These are phyloP conservation scores for Chiloscyllium punctatum DNA, from an alignment of 2,797 vertebrate genomes.

Conservation along the genomic window DNA sequence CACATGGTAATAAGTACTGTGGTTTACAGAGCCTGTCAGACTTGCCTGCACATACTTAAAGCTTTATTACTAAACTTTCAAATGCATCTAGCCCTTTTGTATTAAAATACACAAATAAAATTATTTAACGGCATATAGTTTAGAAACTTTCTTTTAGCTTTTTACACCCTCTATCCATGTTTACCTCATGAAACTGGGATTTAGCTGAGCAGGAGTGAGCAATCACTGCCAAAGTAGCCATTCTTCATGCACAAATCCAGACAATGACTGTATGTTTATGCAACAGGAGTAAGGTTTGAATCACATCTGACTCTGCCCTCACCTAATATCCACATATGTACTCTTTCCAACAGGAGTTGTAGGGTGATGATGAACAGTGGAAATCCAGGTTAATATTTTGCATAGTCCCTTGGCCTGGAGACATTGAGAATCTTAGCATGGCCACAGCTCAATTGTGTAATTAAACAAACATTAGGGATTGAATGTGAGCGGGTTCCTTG, in stretches of 20 bases:
- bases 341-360: background rate
- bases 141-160: background rate
- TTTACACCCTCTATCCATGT: background rate
- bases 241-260: background rate
- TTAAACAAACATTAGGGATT: background rate
- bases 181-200: background rate
- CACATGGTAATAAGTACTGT: background rate
- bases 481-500: background rate
- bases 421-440: background rate
- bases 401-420: background rate
- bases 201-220: background rate
- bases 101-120: background rate
- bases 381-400: background rate
- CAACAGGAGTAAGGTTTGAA: no score
- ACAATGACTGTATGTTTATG: background rate
- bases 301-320: background rate
- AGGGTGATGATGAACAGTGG: background rate
- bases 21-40: background rate
- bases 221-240: background rate
- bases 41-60: background rate
- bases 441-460: background rate
- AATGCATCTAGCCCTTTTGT: background rate
- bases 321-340: background rate
- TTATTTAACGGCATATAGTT: background rate
- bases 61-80: conserved; percentile 17